Conservation (phyloP, 2,113 vertebrate genomes). For the Atractosteus spatula region DNA sequence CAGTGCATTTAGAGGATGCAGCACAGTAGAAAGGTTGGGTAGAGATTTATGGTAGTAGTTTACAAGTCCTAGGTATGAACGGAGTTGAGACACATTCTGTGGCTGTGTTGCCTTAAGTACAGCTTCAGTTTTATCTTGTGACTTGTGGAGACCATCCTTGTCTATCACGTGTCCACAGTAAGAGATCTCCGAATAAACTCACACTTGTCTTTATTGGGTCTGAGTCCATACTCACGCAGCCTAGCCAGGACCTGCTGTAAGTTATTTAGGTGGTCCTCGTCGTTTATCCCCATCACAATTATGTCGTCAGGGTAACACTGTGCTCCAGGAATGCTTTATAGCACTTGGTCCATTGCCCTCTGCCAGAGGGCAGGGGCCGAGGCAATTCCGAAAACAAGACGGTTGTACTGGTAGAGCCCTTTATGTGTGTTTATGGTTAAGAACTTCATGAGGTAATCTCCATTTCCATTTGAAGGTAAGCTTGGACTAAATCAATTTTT, state of each 20-base stretch:
- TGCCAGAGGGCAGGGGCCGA: too few relatives aligned
- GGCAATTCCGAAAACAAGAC: too few relatives aligned
- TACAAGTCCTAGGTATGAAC: conserved; percentile 15
- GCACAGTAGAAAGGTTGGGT: not conserved
- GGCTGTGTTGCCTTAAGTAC: not conserved
- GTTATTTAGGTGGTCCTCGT: conserved; percentile 9
- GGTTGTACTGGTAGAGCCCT: too few relatives aligned
- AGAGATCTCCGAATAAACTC: conserved; percentile 13
- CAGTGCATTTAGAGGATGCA: not conserved
- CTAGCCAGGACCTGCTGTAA: not conserved
- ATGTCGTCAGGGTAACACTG: not conserved
- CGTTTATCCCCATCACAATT: conserved; percentile 4
- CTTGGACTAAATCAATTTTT: too few relatives aligned
- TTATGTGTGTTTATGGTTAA: too few relatives aligned
- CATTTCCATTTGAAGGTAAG: too few relatives aligned
- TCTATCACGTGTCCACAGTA: conserved; percentile 23
- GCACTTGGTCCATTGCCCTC: too few relatives aligned
- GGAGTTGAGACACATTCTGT: conserved; percentile 11
- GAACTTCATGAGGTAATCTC: too few relatives aligned
- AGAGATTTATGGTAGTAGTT: conserved; percentile 25
- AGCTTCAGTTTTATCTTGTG: conserved; percentile 16
- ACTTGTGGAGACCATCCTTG: conserved; percentile 9
- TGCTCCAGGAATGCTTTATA: too few relatives aligned
- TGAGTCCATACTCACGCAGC: conserved; percentile 11
- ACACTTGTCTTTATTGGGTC: conserved; percentile 8